These are phyloP conservation scores for Mohoua ochrocephala DNA, from an alignment of 2,113 vertebrate species.

Conservation along the genomic window DNA sequence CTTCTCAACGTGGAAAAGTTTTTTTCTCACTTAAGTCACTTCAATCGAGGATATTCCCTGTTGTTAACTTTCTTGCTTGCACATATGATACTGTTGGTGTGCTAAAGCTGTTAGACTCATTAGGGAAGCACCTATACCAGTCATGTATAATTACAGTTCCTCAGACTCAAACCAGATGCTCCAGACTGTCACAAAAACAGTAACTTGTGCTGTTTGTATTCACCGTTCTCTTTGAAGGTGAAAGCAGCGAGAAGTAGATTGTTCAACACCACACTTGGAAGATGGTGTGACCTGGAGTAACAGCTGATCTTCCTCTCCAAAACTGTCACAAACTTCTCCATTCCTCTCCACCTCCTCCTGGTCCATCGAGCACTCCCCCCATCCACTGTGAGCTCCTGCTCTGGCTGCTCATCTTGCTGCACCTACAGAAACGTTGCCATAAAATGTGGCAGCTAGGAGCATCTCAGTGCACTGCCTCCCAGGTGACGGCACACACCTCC, in stretches of 20 bases:
- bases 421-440: background rate
- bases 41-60: background rate
- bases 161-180: background rate
- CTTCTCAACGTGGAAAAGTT: background rate
- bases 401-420: background rate
- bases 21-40: background rate
- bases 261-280: background rate
- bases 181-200: background rate
- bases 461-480: background rate
- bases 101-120: background rate
- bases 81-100: background rate
- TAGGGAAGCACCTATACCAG: background rate
- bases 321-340: background rate
- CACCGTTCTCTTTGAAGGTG: background rate
- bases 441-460: background rate
- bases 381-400: background rate
- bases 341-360: background rate
- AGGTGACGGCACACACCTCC: rapidly evolving
- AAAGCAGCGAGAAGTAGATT: background rate
- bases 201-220: background rate
- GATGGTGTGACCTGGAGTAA: rapidly evolving
- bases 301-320: background rate
- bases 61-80: background rate
- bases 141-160: background rate
- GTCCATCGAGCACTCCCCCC: background rate